Evolutionary conservation across 2,888 invertebrate genomes (phyloP), one percentile per base, ranked within the genome.

Genomic region (Tetheella fluctuosa): DNA sequence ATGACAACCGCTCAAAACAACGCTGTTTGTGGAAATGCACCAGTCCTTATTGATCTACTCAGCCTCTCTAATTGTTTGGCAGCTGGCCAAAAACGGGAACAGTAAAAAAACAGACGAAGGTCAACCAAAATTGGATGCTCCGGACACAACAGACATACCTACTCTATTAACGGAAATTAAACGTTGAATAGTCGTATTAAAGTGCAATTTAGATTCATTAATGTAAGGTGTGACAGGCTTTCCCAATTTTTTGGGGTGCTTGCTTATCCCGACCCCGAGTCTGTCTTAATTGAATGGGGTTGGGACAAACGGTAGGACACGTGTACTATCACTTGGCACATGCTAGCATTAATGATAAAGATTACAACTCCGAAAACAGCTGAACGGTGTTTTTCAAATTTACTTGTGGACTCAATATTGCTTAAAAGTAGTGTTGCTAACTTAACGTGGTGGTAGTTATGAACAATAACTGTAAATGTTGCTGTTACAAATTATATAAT

Each of bases 1-100:
- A 91, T 91, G 80, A 79, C 84, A 85, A 91, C 91, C 77, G 72
- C 68, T 81, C 82, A 85, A 90, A 91, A 89, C 88, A 90, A 84
- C 80, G 77, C 71, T 77, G 74, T 77, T 78, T 80, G 70, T 68
- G 23, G 64, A 63, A 72, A 64, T 59, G 58, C 68, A 73, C 90
- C 89, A 90, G 71, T 66, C 63, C 67, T 63, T 75, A 77, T 74
- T 80, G 89, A 83, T 70, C 90, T 79, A 64, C 72, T 63, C 42
- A 67, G 62, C 59, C 59, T 69, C 64, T 65, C 60, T 62, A 65
- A 72, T 71, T 66, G 65, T 62, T 65, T 67, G 60, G 67, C 64
- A 55, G 57, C 56, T 28, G 54, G 53, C 59, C 52, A 65, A 67
- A 70, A 63, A 60, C 58, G 61, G 59, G 63, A 68, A 65, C 64